Percentiles rank a stretch among this genome's conserved stretches.
These are phyloP conservation scores for Saccostrea echinata DNA, from an alignment of 1,140 invertebrate species.

Conservation along the genomic window DNA sequence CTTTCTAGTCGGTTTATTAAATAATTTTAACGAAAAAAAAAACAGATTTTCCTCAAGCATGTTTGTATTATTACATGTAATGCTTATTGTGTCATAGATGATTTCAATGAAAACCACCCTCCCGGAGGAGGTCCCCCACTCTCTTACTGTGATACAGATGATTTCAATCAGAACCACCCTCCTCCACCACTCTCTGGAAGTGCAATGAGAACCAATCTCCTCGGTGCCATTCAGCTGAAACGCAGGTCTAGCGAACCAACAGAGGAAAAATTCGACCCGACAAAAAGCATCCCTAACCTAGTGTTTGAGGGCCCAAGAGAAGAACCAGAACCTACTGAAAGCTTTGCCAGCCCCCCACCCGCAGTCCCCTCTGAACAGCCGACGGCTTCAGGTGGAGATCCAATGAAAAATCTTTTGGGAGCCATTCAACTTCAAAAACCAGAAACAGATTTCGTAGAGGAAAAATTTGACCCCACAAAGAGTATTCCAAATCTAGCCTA, in stretches of 20 bases:
- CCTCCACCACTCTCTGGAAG: not conserved
- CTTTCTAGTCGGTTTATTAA: too few relatives aligned
- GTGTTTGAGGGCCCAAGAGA: not conserved
- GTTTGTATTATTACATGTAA: not conserved
- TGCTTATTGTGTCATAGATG: not conserved
- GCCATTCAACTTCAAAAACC: not conserved
- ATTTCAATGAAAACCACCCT: not conserved
- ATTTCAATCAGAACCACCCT: not conserved
- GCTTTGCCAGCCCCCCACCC: not conserved
- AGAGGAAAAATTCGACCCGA: constrained; percentile 18
- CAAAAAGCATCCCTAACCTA: constrained; percentile 3
- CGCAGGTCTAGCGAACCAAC: not conserved
- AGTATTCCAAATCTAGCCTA: not conserved
- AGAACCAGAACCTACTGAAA: not conserved
- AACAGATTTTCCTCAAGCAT: too few relatives aligned
- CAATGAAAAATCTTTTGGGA: constrained; percentile 1
- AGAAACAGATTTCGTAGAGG: constrained; percentile 17
- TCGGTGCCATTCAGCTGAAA: not conserved
- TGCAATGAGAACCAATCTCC: constrained; percentile 9
- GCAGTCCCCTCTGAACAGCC: not conserved
- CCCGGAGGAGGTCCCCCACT: not conserved
- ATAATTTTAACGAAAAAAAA: too few relatives aligned
- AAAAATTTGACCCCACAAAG: constrained; percentile 1
- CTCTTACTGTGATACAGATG: not conserved
- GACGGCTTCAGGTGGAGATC: not conserved